These are phyloP conservation scores for Chrysomallon squamiferum DNA, from an alignment of 1,140 invertebrate species.

Conservation along the genomic window DNA sequence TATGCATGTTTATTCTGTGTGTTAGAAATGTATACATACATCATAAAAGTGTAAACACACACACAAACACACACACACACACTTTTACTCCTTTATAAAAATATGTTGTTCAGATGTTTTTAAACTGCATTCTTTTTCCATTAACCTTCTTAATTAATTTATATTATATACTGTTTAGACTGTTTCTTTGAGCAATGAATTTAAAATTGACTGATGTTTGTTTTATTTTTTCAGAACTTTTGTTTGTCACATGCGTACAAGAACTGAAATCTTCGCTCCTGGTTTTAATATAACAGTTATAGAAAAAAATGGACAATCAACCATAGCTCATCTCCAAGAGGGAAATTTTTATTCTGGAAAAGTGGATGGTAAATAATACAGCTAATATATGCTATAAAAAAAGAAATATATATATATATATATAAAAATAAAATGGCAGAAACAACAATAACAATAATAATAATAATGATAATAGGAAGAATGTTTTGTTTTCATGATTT, in stretches of 20 bases:
- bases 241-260: constrained; percentile 8
- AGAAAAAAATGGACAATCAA: not conserved
- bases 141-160: not conserved
- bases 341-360: constrained; percentile 18
- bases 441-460: too few relatives aligned
- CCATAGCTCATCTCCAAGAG: constrained; percentile 12
- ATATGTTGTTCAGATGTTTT: not conserved
- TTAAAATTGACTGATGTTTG: too few relatives aligned
- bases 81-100: not conserved
- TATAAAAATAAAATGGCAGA: too few relatives aligned
- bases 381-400: too few relatives aligned
- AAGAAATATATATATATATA: too few relatives aligned
- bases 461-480: too few relatives aligned
- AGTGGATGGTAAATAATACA: constrained; percentile 23
- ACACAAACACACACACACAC: too few relatives aligned
- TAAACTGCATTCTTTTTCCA: not conserved
- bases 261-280: constrained; percentile 18
- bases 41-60: too few relatives aligned
- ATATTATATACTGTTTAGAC: not conserved
- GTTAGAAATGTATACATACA: too few relatives aligned
- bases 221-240: constrained; percentile 24
- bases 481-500: too few relatives aligned
- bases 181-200: too few relatives aligned
- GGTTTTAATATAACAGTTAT: constrained; percentile 16
- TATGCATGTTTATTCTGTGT: too few relatives aligned